These are phyloP conservation scores for Blomia tropicalis DNA, from an alignment of 2,888 invertebrate genomes.

Conservation along the genomic window DNA sequence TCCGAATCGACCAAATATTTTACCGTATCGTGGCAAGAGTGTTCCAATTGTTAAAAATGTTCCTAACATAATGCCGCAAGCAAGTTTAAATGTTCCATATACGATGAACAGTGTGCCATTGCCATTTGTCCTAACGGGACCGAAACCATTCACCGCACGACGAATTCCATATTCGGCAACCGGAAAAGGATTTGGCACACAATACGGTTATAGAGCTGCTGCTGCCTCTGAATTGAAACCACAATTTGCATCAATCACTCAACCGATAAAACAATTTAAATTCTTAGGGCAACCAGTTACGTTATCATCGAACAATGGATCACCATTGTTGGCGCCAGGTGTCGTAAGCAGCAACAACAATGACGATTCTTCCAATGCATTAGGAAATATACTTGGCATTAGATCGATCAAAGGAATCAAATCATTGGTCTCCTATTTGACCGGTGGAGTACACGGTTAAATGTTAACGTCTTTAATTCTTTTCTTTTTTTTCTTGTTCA, in stretches of 20 bases:
- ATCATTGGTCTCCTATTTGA: slow-evolving; percentile 19
- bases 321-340: neutral
- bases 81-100: slow-evolving; percentile 4
- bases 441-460: slow-evolving; percentile 17
- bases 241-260: neutral
- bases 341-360: neutral
- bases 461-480: too few relatives aligned
- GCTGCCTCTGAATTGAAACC: slow-evolving; percentile 20
- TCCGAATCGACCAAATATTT: neutral
- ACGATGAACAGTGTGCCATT: neutral
- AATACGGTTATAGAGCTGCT: slow-evolving; percentile 22
- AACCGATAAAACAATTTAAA: neutral
- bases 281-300: neutral
- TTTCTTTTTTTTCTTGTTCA: too few relatives aligned
- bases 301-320: neutral
- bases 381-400: slow-evolving; percentile 13
- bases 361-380: neutral
- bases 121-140: slow-evolving; percentile 4
- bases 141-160: neutral
- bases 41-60: neutral
- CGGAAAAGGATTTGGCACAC: slow-evolving; percentile 16
- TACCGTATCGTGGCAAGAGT: neutral
- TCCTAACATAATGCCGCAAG: too few relatives aligned
- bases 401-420: slow-evolving; percentile 16
- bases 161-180: slow-evolving; percentile 11